Base-by-base conservation (phyloP, 2,888 invertebrate species). In the Drosophila pegasa region DNA sequence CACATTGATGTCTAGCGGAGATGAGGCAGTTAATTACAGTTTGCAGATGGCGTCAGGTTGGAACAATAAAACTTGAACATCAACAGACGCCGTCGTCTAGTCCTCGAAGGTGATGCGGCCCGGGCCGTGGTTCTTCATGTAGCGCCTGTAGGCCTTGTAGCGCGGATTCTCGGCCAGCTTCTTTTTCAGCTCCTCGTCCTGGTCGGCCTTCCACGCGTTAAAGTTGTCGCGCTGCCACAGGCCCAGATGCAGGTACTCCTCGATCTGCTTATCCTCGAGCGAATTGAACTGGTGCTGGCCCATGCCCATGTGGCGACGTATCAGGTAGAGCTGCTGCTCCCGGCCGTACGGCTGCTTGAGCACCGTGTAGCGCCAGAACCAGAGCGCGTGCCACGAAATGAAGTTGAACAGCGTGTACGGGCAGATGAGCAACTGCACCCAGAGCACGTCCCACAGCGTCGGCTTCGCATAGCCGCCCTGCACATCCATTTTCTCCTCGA, bases 401-500 rank as follows among this genome's bases (percentile, higher is more conserved):
- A 95, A 97, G 78, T 93, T 93, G 2, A 93, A 90, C n/a, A 96
- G 82, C 1, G 95, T 95, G 87, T 96, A 96, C 0, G 98, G 98
- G 22, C 95, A 93, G 22, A 97, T 94, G 33, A 97, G 92, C 20
- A 98, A 89, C 92, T 98, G 97, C 54, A 98, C 93, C 96, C 97
- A 97, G 8, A 98, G 92, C 9, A 98, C 94, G 91, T 98, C 96
- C 52, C 93, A 90, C 20, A 96, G 91, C 55, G 94, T 94, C 0
- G 98, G 98, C 89, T 97, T 97, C 0, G 97, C 96, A 92, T 98
- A 98, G 1, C 97, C 97, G 18, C 98, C 98, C 90, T 97, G 95
- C 48, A 98, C 98, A 89, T 98, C 98, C 96, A 98, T 97, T 89
- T 98, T 98, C 78, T 98, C 96, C 92, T 96, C 97, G 63, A 98